These are phyloP conservation scores for Fukomys damarensis DNA, from an alignment of 2,113 vertebrate species.

Conservation along the genomic window DNA sequence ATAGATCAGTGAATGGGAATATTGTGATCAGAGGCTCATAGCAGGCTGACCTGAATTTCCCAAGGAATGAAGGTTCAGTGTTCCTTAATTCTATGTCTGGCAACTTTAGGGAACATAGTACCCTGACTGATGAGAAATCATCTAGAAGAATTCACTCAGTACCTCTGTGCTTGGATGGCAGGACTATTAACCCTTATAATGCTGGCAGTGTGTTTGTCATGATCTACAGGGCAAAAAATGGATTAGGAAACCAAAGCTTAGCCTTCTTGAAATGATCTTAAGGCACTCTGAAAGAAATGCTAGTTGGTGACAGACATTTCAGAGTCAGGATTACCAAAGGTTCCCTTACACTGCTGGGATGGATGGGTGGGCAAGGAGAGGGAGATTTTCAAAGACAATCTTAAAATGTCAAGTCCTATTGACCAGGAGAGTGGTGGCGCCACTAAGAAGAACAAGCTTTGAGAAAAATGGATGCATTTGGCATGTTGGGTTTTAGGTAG, in stretches of 20 bases:
- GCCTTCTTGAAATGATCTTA: not conserved
- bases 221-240: not conserved
- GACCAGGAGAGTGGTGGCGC: not conserved
- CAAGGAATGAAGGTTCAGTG: not conserved
- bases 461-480: not conserved
- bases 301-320: not conserved
- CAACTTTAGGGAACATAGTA: not conserved
- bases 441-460: not conserved
- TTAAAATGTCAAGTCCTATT: not conserved
- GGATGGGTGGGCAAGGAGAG: not conserved
- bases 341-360: not conserved
- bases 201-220: not conserved
- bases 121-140: not conserved
- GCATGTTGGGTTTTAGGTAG: not conserved
- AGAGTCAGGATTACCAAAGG: not conserved
- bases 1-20: not conserved
- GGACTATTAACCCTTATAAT: fast-evolving
- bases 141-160: not conserved
- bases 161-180: not conserved
- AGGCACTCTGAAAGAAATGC: not conserved
- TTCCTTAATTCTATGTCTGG: not conserved
- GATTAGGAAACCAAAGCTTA: not conserved
- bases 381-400: not conserved
- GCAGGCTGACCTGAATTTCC: not conserved
- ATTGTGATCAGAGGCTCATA: not conserved